These are phyloP conservation scores for Cryptotermes secundus DNA, from an alignment of 1,140 invertebrate species.

Conservation along the genomic window DNA sequence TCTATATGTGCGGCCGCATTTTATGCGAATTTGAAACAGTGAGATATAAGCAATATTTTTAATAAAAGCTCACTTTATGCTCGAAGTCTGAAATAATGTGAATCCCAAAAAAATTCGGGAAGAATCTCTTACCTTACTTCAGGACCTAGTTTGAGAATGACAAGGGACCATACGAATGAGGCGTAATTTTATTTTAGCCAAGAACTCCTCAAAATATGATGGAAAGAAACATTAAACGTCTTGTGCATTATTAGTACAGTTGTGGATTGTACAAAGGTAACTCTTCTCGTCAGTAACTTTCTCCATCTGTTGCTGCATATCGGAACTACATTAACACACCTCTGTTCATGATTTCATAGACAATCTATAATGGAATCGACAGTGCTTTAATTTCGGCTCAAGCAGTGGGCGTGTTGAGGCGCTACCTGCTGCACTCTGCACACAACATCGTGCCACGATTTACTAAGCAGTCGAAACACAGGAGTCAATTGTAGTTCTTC, in stretches of 20 bases:
- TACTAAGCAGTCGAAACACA: background rate
- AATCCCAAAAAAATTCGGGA: no score
- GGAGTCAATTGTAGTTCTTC: background rate
- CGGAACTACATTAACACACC: background rate
- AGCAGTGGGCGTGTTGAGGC: background rate
- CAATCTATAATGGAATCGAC: conserved; percentile 12
- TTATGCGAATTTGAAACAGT: no score
- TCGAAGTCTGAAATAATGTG: no score
- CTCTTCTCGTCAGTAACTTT: background rate
- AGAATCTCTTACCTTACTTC: no score
- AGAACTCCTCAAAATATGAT: no score
- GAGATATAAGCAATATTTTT: no score
- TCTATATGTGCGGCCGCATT: no score
- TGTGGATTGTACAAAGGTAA: background rate
- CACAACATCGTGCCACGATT: background rate
- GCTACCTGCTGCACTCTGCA: background rate
- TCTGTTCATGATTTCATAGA: background rate
- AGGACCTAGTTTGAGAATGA: no score
- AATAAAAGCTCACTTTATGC: no score
- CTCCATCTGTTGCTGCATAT: background rate
- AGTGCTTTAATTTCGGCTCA: background rate
- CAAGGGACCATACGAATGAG: no score
- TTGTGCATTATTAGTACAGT: background rate
- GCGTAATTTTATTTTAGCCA: no score
- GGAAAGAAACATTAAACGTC: no score